Evolutionary conservation across 2,888 invertebrate genomes (phyloP), one percentile per base, ranked within the genome.

Genomic region (Dryobota labecula): DNA sequence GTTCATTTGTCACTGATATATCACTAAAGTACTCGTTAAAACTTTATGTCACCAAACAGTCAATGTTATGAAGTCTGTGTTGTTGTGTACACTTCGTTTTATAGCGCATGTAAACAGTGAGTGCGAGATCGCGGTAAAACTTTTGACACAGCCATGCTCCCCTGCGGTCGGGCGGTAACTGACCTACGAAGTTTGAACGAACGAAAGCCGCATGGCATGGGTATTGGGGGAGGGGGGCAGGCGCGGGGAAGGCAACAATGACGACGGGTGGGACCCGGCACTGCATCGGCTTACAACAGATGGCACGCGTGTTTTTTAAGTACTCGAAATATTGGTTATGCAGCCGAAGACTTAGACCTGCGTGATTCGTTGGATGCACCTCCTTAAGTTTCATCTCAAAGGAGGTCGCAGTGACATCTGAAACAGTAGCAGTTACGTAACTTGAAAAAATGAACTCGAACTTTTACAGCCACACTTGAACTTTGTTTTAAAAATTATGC

Each of bases 151-250:
- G 95, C 96, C 96, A 96, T 95, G 90, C 95, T 96, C 95, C 94
- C 93, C 92, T 94, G 95, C 94, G 95, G 95, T 96, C 95, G 94
- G 94, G 94, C 96, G 95, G 96, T 96, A 96, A 96, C 96, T 96
- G 96, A 96, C 96, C 96, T 96, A 95, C 96, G 96, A 96, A 96
- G 96, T 95, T 95, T 95, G 95, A 95, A 95, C 94, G 94, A 94
- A 94, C 94, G 94, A 95, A 95, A 95, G 95, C 95, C 95, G 95
- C 94, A 94, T 94, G 95, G 95, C 94, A 94, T 94, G 95, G 94
- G 93, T 94, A 91, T 92, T 87, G 89, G 87, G 84, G 87, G 88
- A 86, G 90, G 92, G 92, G 91, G 89, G 87, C 85, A 84, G 85
- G 84, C 73, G 84, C 87, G 93, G 90, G 91, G 90, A 84, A 90